Conservation (phyloP, 2,113 vertebrate genomes). For the Eleginops maclovinus region DNA sequence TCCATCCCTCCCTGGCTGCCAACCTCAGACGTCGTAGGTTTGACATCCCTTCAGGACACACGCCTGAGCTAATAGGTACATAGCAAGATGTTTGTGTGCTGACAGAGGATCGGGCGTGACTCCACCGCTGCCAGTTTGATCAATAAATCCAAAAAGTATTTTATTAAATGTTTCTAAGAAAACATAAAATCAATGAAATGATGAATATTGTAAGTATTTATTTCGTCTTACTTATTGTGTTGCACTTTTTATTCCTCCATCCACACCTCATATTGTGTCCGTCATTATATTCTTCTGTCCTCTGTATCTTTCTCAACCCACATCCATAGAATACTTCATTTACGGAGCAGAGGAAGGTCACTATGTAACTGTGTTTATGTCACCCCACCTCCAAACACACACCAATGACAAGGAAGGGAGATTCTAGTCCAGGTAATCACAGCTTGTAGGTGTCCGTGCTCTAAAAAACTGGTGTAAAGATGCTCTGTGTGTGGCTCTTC, state of each 20-base stretch:
- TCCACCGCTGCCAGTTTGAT: constrained; percentile 24
- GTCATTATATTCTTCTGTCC: constrained; percentile 25
- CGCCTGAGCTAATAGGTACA: constrained; percentile 73
- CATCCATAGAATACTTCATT: constrained; percentile 13
- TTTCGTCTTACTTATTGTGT: background rate
- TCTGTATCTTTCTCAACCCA: constrained; percentile 33
- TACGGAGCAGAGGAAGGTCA: constrained; percentile 66
- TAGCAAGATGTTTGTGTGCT: constrained; percentile 57
- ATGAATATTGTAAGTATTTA: background rate
- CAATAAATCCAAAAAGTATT: constrained; percentile 19
- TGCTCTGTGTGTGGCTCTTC: constrained; percentile 35
- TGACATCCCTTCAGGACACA: constrained; percentile 71
- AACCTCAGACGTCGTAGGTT: constrained; percentile 68
- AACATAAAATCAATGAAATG: too few relatives aligned
- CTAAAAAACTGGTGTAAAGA: constrained; percentile 25
- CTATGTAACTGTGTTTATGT: constrained; percentile 41
- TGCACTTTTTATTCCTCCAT: background rate
- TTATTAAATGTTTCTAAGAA: too few relatives aligned
- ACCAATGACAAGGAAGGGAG: constrained; percentile 61
- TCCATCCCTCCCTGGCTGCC: constrained; percentile 58
- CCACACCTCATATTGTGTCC: constrained; percentile 1
- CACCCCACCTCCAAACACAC: constrained; percentile 10
- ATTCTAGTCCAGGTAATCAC: constrained; percentile 69
- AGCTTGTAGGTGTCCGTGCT: constrained; percentile 53
- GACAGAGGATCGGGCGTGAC: constrained; percentile 29